phyloP scores from a whole-genome alignment of 2,888 invertebrate species.

The Thymelicus sylvestris region DNA sequence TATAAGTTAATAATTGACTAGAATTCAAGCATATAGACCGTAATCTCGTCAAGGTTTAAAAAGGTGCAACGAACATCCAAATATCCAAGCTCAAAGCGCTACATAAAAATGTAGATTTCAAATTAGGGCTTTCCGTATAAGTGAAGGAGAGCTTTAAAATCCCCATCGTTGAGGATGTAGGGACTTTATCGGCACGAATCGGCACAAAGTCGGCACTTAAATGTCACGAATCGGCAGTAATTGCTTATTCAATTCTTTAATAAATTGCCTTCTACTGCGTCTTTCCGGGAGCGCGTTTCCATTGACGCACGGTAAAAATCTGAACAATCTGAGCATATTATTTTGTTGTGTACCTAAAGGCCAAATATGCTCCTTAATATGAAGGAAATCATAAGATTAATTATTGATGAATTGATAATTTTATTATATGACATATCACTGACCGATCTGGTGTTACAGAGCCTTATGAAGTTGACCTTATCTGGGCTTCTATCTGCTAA shows the following conservation, averaged over 20 bases:
- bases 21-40: no score
- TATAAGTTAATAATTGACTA: no score
- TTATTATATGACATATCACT: no score
- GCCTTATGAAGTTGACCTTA: no score
- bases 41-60: no score
- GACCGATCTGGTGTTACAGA: no score
- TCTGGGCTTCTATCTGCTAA: no score
- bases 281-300: constrained; percentile 51
- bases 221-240: constrained; percentile 60
- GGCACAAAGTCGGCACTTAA: constrained; percentile 64
- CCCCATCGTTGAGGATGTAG: constrained; percentile 37
- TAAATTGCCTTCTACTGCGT: constrained; percentile 67
- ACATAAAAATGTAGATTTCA: constrained; percentile 14
- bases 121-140: constrained; percentile 27
- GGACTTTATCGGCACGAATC: constrained; percentile 32
- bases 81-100: neutral
- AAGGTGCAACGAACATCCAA: neutral
- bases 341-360: no score
- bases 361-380: no score
- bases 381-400: no score
- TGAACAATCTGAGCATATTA: no score
- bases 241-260: constrained; percentile 78
- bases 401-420: no score
- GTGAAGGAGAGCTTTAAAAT: constrained; percentile 20
- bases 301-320: constrained; percentile 41